phyloP scores from a whole-genome alignment of 2,113 vertebrate species.

The Sinosuthora webbiana region DNA sequence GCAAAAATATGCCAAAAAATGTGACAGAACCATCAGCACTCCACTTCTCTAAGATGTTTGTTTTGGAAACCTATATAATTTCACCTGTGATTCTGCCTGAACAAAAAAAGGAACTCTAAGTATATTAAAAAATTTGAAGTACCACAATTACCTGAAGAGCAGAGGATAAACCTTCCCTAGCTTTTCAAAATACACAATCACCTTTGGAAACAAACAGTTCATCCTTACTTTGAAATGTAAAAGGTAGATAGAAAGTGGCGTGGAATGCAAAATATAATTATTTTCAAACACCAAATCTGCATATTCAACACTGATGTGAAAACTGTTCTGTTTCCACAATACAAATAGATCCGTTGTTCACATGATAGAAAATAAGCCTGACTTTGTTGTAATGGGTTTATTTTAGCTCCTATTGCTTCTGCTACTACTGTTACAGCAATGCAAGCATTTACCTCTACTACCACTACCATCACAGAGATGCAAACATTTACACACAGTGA shows the following conservation, averaged over 20 bases:
- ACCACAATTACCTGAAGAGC: neutral
- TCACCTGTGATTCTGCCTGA: neutral
- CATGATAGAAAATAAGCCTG: neutral
- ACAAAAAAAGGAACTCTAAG: neutral
- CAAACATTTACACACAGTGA: neutral
- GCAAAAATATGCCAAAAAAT: neutral
- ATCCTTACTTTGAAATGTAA: neutral
- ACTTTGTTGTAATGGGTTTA: neutral
- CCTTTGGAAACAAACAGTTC: neutral
- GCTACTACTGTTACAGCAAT: neutral
- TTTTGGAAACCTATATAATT: neutral
- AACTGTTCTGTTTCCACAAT: neutral
- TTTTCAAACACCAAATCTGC: neutral
- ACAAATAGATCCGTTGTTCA: neutral
- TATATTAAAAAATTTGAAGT: neutral
- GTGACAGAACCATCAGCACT: neutral
- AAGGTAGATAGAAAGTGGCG: neutral
- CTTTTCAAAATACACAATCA: neutral
- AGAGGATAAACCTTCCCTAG: neutral
- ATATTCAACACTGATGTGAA: neutral
- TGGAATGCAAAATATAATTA: neutral
- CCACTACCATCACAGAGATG: neutral
- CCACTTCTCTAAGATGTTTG: neutral
- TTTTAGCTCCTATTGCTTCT: neutral
- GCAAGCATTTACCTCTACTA: neutral